phyloP scores from a whole-genome alignment of 2,113 vertebrate genomes.

The Echinops telfairi region DNA sequence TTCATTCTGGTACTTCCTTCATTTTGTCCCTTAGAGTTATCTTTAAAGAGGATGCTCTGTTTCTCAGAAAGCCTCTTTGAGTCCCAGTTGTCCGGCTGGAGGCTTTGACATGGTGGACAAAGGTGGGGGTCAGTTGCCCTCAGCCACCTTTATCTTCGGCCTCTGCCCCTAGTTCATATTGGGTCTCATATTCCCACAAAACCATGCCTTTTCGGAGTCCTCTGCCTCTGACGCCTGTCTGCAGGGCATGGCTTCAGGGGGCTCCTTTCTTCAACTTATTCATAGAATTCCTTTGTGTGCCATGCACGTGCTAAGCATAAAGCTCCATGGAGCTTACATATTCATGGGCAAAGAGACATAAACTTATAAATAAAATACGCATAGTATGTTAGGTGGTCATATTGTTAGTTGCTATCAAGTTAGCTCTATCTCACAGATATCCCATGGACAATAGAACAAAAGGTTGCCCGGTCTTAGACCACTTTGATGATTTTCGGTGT shows the following conservation, averaged over 20 bases:
- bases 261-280: not conserved
- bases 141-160: not conserved
- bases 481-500: not conserved
- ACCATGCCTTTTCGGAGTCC: not conserved
- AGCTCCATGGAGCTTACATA: not conserved
- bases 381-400: not conserved
- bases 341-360: not conserved
- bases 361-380: not conserved
- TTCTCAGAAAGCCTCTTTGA: not conserved
- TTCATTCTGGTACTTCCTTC: not conserved
- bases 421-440: not conserved
- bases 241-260: not conserved
- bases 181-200: not conserved
- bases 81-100: not conserved
- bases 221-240: not conserved
- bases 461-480: not conserved
- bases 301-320: not conserved
- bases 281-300: too few species aligned
- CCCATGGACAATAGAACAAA: not conserved
- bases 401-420: not conserved
- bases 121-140: not conserved
- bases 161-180: not conserved
- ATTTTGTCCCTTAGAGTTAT: not conserved
- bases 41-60: not conserved
- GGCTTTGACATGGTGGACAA: not conserved